These are phyloP conservation scores for Morelia viridis DNA, from an alignment of 2,797 vertebrate species.

Conservation along the genomic window DNA sequence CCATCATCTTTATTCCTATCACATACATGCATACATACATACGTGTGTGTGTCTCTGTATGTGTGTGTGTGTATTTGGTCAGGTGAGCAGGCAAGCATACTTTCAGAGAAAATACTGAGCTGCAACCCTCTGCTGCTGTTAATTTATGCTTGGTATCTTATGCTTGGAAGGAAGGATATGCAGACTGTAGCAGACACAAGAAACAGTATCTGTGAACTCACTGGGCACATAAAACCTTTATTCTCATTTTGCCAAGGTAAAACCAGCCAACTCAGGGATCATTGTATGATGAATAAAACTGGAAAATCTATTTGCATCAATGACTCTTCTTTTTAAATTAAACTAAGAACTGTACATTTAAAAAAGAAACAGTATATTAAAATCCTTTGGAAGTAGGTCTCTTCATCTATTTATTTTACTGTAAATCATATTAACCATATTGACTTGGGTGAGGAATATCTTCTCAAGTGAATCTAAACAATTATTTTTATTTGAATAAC, in stretches of 20 bases:
- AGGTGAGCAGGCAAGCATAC: background rate
- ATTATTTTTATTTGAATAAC: constrained; percentile 71
- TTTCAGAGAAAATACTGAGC: background rate
- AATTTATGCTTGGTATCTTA: background rate
- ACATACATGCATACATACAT: background rate
- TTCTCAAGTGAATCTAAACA: constrained; percentile 71
- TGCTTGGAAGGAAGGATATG: background rate
- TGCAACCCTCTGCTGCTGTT: background rate
- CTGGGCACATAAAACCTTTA: background rate
- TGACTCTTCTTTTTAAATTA: background rate
- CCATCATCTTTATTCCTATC: background rate
- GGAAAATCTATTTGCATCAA: background rate
- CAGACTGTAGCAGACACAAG: background rate
- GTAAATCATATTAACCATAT: constrained; percentile 46
- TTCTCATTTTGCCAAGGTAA: background rate
- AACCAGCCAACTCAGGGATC: background rate
- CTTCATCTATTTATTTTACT: constrained; percentile 58
- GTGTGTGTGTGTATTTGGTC: background rate
- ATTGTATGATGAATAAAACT: background rate
- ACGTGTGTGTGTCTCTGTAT: too few relatives aligned
- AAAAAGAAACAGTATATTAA: constrained; percentile 21
- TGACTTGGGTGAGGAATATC: constrained; percentile 73
- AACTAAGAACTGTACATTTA: background rate
- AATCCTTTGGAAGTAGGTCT: constrained; percentile 7
- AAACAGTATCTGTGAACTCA: background rate